These are phyloP conservation scores for Chlorodrepanis virens DNA, from an alignment of 2,113 vertebrate species.

Conservation along the genomic window DNA sequence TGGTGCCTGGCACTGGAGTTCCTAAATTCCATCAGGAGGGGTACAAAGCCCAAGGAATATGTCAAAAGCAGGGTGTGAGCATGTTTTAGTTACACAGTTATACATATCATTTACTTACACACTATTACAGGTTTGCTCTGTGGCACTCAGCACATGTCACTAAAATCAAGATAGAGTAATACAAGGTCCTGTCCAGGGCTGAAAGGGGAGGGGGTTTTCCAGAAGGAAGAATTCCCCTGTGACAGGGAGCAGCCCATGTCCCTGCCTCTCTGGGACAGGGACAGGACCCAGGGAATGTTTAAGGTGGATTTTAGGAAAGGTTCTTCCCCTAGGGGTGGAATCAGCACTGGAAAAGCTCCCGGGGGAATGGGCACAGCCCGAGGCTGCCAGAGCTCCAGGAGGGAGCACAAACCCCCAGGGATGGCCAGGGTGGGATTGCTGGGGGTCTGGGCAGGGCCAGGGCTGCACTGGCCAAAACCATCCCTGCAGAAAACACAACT, in stretches of 20 bases:
- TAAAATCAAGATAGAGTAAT: accelerated
- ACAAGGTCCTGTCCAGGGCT: background rate
- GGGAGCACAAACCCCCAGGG: background rate
- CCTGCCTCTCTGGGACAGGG: background rate
- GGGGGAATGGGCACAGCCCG: background rate
- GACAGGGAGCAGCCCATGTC: background rate
- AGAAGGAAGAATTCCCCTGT: background rate
- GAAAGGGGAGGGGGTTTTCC: background rate
- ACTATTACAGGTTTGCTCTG: background rate
- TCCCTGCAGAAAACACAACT: accelerated
- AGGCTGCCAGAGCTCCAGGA: background rate
- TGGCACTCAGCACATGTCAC: accelerated
- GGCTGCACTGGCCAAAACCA: background rate
- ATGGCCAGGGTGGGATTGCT: background rate
- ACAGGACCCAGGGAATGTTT: background rate
- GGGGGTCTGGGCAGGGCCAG: background rate
- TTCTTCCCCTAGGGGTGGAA: background rate
- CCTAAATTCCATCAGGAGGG: accelerated
- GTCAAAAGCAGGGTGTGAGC: background rate
- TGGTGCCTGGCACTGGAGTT: background rate
- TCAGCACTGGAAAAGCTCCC: background rate
- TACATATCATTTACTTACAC: background rate
- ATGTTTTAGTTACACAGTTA: background rate
- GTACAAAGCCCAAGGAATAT: accelerated
- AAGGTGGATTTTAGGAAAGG: background rate